Base-by-base conservation (phyloP, 2,113 vertebrate genomes). In the Eulacestoma nigropectus region DNA sequence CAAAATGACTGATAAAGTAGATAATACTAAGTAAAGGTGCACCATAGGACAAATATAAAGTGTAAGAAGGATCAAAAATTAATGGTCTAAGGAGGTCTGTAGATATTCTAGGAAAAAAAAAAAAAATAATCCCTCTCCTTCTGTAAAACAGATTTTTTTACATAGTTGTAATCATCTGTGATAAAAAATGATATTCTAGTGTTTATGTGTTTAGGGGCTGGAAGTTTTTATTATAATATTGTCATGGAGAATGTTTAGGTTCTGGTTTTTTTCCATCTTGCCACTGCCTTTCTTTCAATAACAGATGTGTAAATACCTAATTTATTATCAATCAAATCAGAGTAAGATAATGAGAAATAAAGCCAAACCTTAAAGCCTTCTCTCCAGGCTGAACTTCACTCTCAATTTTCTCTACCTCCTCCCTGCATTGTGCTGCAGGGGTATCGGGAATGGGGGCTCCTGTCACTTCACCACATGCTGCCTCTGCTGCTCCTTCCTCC, bases 391-490 rank as follows among this genome's bases (percentile, higher is more conserved):
- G 25, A 55, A 9, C 30, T 35, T 16, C 17, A 11, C 4, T 60
- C 7, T 27, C 21, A 21, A 18, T 62, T 76, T 82, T 35, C 25
- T 47, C n/a, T 55, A 9, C 10, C 17, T 75, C 25, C 6, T 60
- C 20, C 11, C 33, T 0, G 0, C 3, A 7, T 7, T n/a, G 25
- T 46, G 25, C 16, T 32, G 6, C 20, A 41, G 62, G 15, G 9
- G 3, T 5, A 16, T 19, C 2, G 5, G 39, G 16, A 53, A 53
- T 15, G 29, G 9, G 10, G 16, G 11, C 16, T 68, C 20, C 16
- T 37, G 13, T 16, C n/a, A 30, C 13, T 60, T 52, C 13, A 39
- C 16, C 53, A 15, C 8, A 26, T 3, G 2, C 53, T n/a, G 8
- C n/a, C 16, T 41, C 62, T 53, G 39, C 30, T 47, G n/a, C 39